Conservation (phyloP, 2,113 vertebrate genomes). For the Nerophis lumbriciformis region DNA sequence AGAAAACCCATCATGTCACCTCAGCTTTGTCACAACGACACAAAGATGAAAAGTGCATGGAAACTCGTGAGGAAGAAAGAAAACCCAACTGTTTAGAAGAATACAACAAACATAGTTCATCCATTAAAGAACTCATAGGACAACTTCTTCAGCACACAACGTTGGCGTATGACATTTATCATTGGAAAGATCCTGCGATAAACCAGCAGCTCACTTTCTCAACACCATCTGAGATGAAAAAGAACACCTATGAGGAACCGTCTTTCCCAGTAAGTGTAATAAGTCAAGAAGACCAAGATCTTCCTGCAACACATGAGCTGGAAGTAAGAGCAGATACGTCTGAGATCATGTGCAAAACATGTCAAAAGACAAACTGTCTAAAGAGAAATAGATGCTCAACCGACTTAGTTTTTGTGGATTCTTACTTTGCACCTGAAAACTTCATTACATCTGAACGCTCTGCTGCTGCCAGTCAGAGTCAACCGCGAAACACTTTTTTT, state of each 20-base stretch:
- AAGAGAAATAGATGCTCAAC: neutral
- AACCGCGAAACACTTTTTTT: slow-evolving; percentile 1
- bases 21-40: no score
- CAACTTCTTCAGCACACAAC: no score
- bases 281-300: neutral
- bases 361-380: neutral
- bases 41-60: no score
- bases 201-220: neutral
- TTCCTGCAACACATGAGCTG: neutral
- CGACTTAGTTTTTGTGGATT: slow-evolving; percentile 20
- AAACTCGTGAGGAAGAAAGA: no score
- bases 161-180: neutral
- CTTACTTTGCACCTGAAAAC: slow-evolving; percentile 19
- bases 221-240: neutral
- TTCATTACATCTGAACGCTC: neutral
- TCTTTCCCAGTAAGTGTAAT: neutral
- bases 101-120: no score
- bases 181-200: neutral
- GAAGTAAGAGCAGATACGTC: neutral
- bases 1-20: neutral
- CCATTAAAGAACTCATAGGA: no score
- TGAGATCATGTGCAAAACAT: neutral
- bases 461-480: slow-evolving; percentile 4
- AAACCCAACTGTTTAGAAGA: no score
- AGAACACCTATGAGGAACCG: neutral